These are phyloP conservation scores for Eretmocerus hayati DNA, from an alignment of 2,888 invertebrate genomes.

Conservation along the genomic window DNA sequence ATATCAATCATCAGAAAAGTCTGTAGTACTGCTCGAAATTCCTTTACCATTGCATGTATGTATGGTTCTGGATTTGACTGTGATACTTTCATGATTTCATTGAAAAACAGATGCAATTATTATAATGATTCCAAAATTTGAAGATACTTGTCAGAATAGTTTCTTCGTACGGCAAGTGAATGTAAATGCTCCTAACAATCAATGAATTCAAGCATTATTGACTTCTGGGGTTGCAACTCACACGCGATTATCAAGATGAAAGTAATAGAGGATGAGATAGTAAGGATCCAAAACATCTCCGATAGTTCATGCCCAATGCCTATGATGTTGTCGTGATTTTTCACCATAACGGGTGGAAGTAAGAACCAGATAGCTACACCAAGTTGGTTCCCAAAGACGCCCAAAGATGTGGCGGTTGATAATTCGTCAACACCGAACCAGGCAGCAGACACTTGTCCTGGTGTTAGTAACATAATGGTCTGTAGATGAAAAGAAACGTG, in stretches of 20 bases:
- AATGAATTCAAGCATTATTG: too few species aligned
- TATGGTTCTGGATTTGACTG: background rate
- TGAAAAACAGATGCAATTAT: too few species aligned
- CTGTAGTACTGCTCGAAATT: too few species aligned
- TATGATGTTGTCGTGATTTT: slow-evolving; percentile 45
- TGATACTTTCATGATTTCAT: too few species aligned
- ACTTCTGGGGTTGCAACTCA: slow-evolving; percentile 27
- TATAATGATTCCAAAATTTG: too few species aligned
- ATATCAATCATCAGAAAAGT: too few species aligned
- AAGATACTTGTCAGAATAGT: too few species aligned
- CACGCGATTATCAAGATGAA: slow-evolving; percentile 52
- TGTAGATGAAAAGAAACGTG: slow-evolving; percentile 30
- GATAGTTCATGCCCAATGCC: slow-evolving; percentile 46
- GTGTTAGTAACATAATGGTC: slow-evolving; percentile 59
- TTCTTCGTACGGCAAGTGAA: too few species aligned
- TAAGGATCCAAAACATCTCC: slow-evolving; percentile 35
- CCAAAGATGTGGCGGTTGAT: slow-evolving; percentile 64
- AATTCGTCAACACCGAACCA: slow-evolving; percentile 60
- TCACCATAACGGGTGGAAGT: slow-evolving; percentile 56
- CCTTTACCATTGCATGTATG: too few species aligned
- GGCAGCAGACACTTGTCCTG: slow-evolving; percentile 61
- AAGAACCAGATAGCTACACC: slow-evolving; percentile 65
- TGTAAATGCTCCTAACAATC: too few species aligned
- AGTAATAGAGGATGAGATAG: slow-evolving; percentile 50
- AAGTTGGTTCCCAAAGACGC: slow-evolving; percentile 69